These are phyloP conservation scores for Planiliza haematocheilus DNA, from an alignment of 2,113 vertebrate species.

Conservation along the genomic window DNA sequence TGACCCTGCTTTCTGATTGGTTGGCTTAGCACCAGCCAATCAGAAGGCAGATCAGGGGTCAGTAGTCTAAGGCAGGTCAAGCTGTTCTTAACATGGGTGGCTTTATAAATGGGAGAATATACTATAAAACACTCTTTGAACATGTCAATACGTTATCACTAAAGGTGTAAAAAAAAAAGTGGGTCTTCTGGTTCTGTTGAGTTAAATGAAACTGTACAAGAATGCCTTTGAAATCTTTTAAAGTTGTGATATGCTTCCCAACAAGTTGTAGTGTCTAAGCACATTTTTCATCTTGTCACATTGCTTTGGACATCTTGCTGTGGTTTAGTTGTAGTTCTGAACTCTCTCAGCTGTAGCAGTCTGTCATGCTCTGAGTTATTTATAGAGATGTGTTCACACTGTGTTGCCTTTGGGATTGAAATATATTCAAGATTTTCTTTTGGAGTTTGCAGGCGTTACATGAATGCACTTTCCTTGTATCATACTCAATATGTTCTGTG, in stretches of 20 bases:
- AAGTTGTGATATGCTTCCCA: neutral
- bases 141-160: neutral
- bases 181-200: neutral
- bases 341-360: neutral
- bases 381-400: neutral
- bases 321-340: neutral
- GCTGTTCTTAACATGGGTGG: neutral
- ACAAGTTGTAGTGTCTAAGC: neutral
- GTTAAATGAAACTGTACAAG: neutral
- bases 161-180: neutral
- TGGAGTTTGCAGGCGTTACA: constrained; percentile 7
- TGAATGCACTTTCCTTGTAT: constrained; percentile 43
- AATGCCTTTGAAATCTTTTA: neutral
- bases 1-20: constrained; percentile 2
- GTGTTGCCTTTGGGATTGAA: constrained; percentile 11
- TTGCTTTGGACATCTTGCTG: neutral
- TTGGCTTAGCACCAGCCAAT: no score
- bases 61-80: no score
- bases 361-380: neutral
- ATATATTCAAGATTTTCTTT: constrained; percentile 2
- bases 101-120: neutral
- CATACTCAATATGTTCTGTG: constrained; percentile 44
- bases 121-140: neutral
- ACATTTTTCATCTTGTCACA: neutral
- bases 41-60: no score